These are phyloP conservation scores for Chloroclysta siterata DNA, from an alignment of 2,888 invertebrate species.

Conservation along the genomic window DNA sequence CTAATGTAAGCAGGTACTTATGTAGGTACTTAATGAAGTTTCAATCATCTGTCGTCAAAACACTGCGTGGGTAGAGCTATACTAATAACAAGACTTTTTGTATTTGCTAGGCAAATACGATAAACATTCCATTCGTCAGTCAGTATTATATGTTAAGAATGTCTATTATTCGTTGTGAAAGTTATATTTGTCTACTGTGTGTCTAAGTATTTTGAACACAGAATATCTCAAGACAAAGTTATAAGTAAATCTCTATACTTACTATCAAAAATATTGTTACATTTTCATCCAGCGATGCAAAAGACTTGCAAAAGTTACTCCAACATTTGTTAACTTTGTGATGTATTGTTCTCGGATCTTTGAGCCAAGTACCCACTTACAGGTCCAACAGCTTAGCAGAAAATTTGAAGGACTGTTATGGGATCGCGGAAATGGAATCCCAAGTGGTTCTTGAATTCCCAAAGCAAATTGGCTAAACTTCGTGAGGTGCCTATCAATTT, in stretches of 20 bases:
- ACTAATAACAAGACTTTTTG: conserved; percentile 11
- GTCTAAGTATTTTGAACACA: background rate
- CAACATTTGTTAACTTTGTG: conserved; percentile 29
- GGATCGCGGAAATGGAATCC: conserved; percentile 57
- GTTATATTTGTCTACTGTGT: background rate
- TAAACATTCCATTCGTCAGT: conserved; percentile 14
- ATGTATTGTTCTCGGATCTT: conserved; percentile 36
- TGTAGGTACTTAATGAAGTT: conserved; percentile 23
- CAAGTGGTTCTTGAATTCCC: conserved; percentile 59
- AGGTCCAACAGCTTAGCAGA: conserved; percentile 43
- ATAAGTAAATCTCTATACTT: background rate
- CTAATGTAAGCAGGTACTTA: conserved; percentile 38
- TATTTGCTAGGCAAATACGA: conserved; percentile 15
- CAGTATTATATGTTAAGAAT: background rate
- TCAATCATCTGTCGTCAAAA: conserved; percentile 30
- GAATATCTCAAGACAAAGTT: conserved; percentile 6
- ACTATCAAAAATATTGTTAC: background rate
- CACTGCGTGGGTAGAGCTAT: conserved; percentile 23
- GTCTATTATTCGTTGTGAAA: conserved; percentile 7
- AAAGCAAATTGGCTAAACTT: conserved; percentile 71
- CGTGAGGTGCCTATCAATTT: conserved; percentile 69
- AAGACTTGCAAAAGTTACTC: conserved; percentile 23
- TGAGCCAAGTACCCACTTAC: conserved; percentile 31
- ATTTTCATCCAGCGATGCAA: conserved; percentile 18
- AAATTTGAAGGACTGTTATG: conserved; percentile 52